Base-by-base conservation (phyloP, 2,888 invertebrate species). In the Oxycera nigricornis region DNA sequence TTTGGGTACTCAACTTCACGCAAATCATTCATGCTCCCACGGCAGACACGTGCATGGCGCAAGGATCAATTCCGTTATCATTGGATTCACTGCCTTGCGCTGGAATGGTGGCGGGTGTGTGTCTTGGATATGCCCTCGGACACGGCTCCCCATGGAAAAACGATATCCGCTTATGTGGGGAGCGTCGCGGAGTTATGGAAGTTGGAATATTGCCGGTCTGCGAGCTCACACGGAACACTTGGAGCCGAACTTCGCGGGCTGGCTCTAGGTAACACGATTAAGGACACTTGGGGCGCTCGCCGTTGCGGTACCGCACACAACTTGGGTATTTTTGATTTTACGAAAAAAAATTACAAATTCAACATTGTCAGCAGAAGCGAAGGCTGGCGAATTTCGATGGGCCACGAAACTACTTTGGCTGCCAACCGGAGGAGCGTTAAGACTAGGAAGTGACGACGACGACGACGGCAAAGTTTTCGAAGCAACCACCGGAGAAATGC, bases 401-500 rank as follows among this genome's bases (percentile, higher is more conserved):
- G 4, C 11, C 46, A 46, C 39, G 65, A 65, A 61, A 31, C 35
- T 4, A 50, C 26, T 67, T 28, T 70, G 52, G 20, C 52, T 55
- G 3, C 2, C 20, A 7, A 9, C 22, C 30, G 55, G 55, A 22
- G 67, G 22, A n/a, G 55, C 70, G 9, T 70, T 55, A 7, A 2
- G 26, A 70, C 70, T 55, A 50, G 68, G 46, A 70, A 52, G 50
- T 50, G 50, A 30, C 28, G 67, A 26, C 65, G 65, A 52, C 26
- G 59, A 59, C 59, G 59, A 59, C 59, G 59, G 22, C 17, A 59
- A 59, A 59, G 24, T 67, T 46, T 67, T 14, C 41, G 6, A 26
- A 67, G 41, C 26, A 41, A 62, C 9, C 20, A 61, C 20, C 26
- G n/a, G 17, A 26, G 68, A 52, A 70, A 9, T 65, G 24, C 20